These are phyloP conservation scores for Excalfactoria chinensis DNA, from an alignment of 2,113 vertebrate species.

Conservation along the genomic window DNA sequence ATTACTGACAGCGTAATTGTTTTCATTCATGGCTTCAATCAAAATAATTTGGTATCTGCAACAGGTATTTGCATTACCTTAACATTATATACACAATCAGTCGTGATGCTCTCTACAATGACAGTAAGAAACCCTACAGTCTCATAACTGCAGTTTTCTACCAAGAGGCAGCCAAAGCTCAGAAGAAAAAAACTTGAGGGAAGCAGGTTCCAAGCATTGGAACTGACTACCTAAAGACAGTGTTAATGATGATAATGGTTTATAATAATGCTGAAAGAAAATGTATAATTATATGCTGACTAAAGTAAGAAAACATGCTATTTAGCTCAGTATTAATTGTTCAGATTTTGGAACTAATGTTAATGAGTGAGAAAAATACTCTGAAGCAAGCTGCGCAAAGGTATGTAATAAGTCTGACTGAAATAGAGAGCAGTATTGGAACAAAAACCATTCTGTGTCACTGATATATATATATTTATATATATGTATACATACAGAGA, in stretches of 20 bases:
- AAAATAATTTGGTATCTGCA: not conserved
- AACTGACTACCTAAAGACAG: conserved; percentile 37
- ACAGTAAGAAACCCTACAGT: not conserved
- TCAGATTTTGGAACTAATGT: not conserved
- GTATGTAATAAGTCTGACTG: not conserved
- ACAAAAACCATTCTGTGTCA: not conserved
- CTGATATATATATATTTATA: not conserved
- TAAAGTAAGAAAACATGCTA: not conserved
- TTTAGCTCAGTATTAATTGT: not conserved
- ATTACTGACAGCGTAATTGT: not conserved
- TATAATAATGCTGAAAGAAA: not conserved
- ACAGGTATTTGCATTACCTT: not conserved
- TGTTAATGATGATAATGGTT: conserved; percentile 31
- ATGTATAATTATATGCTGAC: not conserved
- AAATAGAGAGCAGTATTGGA: not conserved
- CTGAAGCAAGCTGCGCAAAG: not conserved
- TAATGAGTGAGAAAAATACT: not conserved
- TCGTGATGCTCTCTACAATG: not conserved
- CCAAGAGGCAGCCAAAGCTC: not conserved
- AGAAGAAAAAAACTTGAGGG: not conserved
- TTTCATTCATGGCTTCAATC: not conserved
- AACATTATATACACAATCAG: not conserved
- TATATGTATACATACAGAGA: not conserved
- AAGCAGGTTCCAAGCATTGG: conserved; percentile 6
- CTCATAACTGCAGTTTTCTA: not conserved